phyloP scores from a whole-genome alignment of 2,113 vertebrate species.

The Apteryx owenii region DNA sequence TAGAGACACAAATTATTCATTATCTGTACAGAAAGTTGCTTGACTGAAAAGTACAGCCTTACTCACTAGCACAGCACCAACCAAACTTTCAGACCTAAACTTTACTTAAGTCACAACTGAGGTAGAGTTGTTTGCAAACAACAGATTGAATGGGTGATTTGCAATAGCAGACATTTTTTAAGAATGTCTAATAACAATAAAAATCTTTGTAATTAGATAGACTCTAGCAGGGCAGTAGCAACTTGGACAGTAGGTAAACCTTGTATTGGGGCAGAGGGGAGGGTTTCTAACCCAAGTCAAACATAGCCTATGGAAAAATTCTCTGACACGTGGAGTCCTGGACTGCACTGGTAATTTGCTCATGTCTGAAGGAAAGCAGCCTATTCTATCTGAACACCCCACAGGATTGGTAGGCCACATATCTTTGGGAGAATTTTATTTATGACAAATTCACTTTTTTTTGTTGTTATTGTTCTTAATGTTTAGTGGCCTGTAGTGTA shows the following conservation, averaged over 20 bases:
- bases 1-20: not conserved
- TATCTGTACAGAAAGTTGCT: accelerated
- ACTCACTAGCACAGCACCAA: not conserved
- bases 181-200: not conserved
- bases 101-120: not conserved
- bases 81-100: not conserved
- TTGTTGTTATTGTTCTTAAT: too few relatives aligned
- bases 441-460: not conserved
- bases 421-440: not conserved
- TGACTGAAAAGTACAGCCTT: not conserved
- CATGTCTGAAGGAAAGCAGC: not conserved
- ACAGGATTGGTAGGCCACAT: not conserved
- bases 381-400: not conserved
- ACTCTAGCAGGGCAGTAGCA: not conserved
- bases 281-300: not conserved
- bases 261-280: not conserved
- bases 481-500: too few relatives aligned
- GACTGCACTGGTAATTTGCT: not conserved
- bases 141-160: not conserved
- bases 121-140: not conserved
- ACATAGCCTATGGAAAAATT: not conserved
- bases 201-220: not conserved
- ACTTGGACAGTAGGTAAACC: accelerated
- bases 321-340: not conserved
- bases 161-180: not conserved